phyloP scores from a whole-genome alignment of 2,888 invertebrate species.

The Watsonalla binaria region DNA sequence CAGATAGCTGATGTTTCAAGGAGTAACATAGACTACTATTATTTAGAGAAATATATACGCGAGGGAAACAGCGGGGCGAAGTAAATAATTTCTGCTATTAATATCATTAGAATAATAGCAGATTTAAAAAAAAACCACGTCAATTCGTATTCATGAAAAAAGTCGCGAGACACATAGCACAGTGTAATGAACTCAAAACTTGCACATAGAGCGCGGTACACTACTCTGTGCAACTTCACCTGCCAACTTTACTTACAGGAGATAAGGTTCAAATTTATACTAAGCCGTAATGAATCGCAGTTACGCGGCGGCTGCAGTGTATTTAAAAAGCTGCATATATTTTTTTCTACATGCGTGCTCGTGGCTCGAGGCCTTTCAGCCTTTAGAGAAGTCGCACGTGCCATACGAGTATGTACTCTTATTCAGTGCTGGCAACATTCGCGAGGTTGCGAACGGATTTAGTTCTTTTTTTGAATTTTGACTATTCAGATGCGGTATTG shows the following conservation, averaged over 20 bases:
- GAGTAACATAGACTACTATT: too few relatives aligned
- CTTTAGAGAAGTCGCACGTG: constrained; percentile 23
- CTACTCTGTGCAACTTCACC: background rate
- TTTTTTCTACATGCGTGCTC: constrained; percentile 34
- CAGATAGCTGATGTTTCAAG: too few relatives aligned
- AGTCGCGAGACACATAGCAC: background rate
- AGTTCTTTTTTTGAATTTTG: constrained; percentile 21
- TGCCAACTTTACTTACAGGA: background rate
- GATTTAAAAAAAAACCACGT: background rate
- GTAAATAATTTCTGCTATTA: background rate
- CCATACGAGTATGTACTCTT: constrained; percentile 27
- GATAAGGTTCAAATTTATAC: background rate
- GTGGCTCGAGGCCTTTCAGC: constrained; percentile 37
- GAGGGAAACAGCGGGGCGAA: too few relatives aligned
- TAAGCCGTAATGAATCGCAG: background rate
- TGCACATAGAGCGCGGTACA: constrained; percentile 1
- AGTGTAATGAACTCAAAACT: constrained; percentile 2
- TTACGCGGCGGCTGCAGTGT: constrained; percentile 11
- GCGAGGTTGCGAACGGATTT: constrained; percentile 19
- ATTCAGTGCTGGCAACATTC: constrained; percentile 36
- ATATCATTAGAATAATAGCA: background rate
- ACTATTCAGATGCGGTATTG: constrained; percentile 26
- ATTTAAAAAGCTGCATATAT: constrained; percentile 24
- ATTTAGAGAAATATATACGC: too few relatives aligned
- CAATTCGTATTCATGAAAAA: background rate